Percentiles rank a stretch among this genome's conserved stretches.
phyloP scores from a whole-genome alignment of 2,888 invertebrate genomes.

The Drosophila prolongata region DNA sequence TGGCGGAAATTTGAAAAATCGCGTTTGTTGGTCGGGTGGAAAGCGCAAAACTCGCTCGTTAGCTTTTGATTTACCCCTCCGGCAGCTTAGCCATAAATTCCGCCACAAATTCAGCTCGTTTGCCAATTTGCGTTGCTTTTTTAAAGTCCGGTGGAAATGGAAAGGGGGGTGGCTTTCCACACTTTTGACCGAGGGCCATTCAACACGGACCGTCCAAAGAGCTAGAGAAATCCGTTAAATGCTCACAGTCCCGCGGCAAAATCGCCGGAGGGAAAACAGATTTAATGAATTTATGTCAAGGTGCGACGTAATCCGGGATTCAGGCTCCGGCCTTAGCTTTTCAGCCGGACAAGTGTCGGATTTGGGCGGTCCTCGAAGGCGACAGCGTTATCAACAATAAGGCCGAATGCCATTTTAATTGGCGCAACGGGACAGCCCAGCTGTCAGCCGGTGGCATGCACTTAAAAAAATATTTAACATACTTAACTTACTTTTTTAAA shows the following conservation, averaged over 20 bases:
- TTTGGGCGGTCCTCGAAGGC: slow-evolving; percentile 27
- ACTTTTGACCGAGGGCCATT: slow-evolving; percentile 34
- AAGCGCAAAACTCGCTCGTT: slow-evolving; percentile 21
- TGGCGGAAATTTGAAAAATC: slow-evolving; percentile 10
- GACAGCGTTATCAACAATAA: slow-evolving; percentile 36
- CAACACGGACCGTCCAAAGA: slow-evolving; percentile 20
- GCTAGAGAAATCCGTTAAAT: slow-evolving; percentile 54
- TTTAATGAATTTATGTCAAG: slow-evolving; percentile 63
- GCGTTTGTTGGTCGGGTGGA: slow-evolving; percentile 6
- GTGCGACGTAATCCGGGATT: slow-evolving; percentile 42
- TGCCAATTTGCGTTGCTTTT: slow-evolving; percentile 41
- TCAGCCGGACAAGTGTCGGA: slow-evolving; percentile 47
- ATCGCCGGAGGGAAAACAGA: slow-evolving; percentile 45
- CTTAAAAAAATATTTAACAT: not conserved
- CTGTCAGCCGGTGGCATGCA: slow-evolving; percentile 40
- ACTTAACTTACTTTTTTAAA: no score
- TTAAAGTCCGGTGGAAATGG: slow-evolving; percentile 3
- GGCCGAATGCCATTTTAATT: slow-evolving; percentile 72
- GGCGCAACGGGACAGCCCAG: slow-evolving; percentile 55
- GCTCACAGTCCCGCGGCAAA: slow-evolving; percentile 12
- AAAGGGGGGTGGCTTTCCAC: not conserved
- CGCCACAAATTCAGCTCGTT: slow-evolving; percentile 25
- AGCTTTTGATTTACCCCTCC: slow-evolving; percentile 32
- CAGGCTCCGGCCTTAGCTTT: not conserved
- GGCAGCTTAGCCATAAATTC: slow-evolving; percentile 25